Evolutionary conservation across 2,797 vertebrate genomes (phyloP).

Genomic region (Ceryle rudis): DNA sequence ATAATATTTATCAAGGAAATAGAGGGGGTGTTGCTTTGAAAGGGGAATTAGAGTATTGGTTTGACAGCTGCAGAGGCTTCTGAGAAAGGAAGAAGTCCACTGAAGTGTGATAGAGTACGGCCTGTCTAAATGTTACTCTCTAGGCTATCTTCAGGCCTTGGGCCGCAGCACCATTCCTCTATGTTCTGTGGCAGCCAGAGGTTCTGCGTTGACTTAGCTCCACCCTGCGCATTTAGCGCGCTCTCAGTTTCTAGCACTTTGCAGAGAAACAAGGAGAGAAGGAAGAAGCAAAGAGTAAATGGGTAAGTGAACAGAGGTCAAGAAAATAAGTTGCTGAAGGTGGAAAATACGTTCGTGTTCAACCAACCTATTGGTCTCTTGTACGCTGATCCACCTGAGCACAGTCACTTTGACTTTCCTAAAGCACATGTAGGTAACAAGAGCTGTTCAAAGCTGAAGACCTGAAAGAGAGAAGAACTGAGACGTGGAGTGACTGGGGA

Average conservation of each 20-base stretch:
- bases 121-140: neutral
- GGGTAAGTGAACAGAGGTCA: neutral
- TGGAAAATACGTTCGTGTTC: neutral
- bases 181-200: neutral
- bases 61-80: neutral
- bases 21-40: neutral
- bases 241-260: neutral
- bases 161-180: neutral
- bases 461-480: neutral
- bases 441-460: neutral
- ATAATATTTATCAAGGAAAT: neutral
- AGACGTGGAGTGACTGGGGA: neutral
- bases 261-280: neutral
- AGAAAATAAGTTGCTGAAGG: neutral
- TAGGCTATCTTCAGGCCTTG: neutral
- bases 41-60: neutral
- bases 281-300: neutral
- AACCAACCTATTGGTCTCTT: neutral
- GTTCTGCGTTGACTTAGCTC: neutral
- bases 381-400: rapidly evolving
- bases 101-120: neutral
- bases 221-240: neutral
- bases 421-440: neutral
- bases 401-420: neutral
- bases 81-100: neutral